phyloP scores from a whole-genome alignment of 2,888 invertebrate species.

The Cetonia aurata region DNA sequence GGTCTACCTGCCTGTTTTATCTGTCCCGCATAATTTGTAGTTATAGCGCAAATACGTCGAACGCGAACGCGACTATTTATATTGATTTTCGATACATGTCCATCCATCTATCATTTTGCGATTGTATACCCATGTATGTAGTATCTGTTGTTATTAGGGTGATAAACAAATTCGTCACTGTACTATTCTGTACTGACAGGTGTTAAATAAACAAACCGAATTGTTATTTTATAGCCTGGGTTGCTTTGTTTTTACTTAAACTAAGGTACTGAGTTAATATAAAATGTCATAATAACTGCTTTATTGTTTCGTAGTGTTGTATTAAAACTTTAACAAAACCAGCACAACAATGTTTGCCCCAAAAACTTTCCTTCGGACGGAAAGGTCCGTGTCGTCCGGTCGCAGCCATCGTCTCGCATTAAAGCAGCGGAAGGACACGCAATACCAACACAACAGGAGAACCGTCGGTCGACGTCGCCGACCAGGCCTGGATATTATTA shows the following conservation, averaged over 20 bases:
- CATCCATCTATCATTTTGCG: slow-evolving; percentile 11
- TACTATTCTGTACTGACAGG: too few relatives aligned
- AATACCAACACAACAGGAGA: slow-evolving; percentile 15
- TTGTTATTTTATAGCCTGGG: too few relatives aligned
- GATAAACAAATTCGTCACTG: slow-evolving; percentile 6
- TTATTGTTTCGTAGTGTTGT: too few relatives aligned
- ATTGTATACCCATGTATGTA: slow-evolving; percentile 5
- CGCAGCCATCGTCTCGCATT: slow-evolving; percentile 38
- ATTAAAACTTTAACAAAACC: too few relatives aligned
- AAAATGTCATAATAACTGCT: too few relatives aligned
- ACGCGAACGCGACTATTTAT: slow-evolving; percentile 22
- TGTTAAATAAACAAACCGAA: too few relatives aligned
- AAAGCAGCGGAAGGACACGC: slow-evolving; percentile 26
- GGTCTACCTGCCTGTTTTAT: slow-evolving; percentile 35
- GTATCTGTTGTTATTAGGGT: slow-evolving; percentile 9
- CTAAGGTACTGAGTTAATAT: too few relatives aligned
- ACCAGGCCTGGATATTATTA: slow-evolving; percentile 49
- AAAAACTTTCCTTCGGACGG: background rate
- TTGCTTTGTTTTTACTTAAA: too few relatives aligned
- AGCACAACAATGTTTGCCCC: too few relatives aligned
- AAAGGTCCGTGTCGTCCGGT: slow-evolving; percentile 1
- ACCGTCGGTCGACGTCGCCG: background rate
- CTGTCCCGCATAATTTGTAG: slow-evolving; percentile 31
- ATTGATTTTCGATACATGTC: slow-evolving; percentile 17
- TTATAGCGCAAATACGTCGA: slow-evolving; percentile 15